phyloP scores from a whole-genome alignment of 2,113 vertebrate genomes.

The Accipiter cooperii region DNA sequence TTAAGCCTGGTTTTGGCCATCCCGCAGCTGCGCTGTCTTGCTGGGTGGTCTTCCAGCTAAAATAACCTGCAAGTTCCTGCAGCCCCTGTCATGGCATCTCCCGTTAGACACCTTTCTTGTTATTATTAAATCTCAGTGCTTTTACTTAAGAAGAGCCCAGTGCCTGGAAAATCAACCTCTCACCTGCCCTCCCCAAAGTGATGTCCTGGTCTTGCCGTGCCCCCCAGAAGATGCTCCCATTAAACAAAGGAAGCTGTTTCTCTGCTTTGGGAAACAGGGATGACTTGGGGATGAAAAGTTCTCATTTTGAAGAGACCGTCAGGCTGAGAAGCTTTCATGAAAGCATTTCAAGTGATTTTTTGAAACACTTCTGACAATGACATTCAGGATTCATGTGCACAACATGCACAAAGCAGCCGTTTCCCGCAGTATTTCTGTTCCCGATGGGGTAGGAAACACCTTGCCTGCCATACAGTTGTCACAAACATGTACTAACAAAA shows the following conservation, averaged over 20 bases:
- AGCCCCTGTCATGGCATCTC: background rate
- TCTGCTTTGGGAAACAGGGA: constrained; percentile 3
- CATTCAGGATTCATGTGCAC: background rate
- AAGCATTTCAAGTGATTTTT: constrained; percentile 7
- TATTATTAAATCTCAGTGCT: background rate
- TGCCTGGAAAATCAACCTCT: background rate
- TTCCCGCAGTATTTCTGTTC: background rate
- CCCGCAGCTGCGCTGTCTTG: rapidly evolving
- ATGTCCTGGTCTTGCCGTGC: background rate
- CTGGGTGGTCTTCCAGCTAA: background rate
- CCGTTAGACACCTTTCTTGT: rapidly evolving
- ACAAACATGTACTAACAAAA: background rate
- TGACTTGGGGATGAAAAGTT: background rate
- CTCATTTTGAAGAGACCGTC: constrained; percentile 29
- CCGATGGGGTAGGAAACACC: background rate
- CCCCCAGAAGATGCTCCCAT: background rate
- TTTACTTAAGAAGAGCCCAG: background rate
- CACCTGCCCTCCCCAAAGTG: too few relatives aligned
- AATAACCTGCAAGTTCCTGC: background rate
- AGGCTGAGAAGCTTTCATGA: constrained; percentile 28
- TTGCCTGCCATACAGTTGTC: background rate
- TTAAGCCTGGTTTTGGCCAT: background rate
- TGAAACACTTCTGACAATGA: background rate
- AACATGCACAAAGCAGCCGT: background rate
- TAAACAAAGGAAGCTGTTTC: background rate